Conservation (phyloP, 2,888 invertebrate species). For the Protodeltote pygarga region DNA sequence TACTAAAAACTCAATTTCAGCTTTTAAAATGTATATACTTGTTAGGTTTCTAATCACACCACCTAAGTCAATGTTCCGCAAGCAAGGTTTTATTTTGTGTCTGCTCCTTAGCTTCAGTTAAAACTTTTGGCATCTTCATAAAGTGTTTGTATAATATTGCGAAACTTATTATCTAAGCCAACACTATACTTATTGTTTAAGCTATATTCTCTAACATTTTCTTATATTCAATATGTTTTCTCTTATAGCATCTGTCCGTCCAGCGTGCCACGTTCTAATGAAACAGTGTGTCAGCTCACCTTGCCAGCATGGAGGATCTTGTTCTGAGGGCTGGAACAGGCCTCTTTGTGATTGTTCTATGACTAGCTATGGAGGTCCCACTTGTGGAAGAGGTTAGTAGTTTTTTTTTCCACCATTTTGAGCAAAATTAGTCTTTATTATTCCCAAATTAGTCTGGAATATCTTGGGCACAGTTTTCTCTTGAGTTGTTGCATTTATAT, state of each 20-base stretch:
- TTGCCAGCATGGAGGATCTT: slow-evolving; percentile 95
- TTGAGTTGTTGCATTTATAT: no score
- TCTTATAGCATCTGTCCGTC: slow-evolving; percentile 92
- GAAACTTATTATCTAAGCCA: not conserved
- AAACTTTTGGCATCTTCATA: not conserved
- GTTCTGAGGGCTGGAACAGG: slow-evolving; percentile 98
- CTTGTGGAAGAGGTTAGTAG: slow-evolving; percentile 93
- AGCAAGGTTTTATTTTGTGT: no score
- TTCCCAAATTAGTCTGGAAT: no score
- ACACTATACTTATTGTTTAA: not conserved
- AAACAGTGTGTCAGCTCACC: slow-evolving; percentile 94
- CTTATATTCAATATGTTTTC: not conserved
- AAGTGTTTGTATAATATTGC: not conserved
- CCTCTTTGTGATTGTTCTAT: slow-evolving; percentile 97
- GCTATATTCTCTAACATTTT: not conserved
- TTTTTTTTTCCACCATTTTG: not conserved
- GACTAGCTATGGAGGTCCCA: slow-evolving; percentile 95
- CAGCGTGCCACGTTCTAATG: slow-evolving; percentile 94
- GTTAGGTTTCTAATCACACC: no score
- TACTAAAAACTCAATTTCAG: no score
- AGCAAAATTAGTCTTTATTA: not conserved
- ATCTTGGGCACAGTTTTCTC: no score
- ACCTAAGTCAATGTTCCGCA: no score
- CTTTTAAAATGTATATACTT: no score
- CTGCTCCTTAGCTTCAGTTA: no score